Base-by-base conservation (phyloP, 2,113 vertebrate genomes). In the Eulacestoma nigropectus region DNA sequence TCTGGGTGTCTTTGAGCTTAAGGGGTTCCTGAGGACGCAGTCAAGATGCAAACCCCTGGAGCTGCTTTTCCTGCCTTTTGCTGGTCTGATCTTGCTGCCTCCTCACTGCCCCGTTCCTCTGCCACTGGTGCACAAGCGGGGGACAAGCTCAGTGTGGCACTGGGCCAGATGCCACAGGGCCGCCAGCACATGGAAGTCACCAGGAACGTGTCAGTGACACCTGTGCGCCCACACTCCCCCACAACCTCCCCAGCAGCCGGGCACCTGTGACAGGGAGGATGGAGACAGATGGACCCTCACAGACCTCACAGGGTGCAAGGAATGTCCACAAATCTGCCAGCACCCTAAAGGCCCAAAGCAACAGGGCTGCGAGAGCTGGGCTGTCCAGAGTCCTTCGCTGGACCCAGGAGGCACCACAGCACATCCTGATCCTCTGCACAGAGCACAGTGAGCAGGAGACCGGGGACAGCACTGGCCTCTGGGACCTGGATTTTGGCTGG, bases 171-270 rank as follows among this genome's bases (percentile, higher is more conserved):
- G 27, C n/a, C 67, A 49, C 3, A 3, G 44, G 70, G 57, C 47
- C 1, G 0, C 20, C 49, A 69, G 55, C 27, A 49, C 39, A 47
- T 4, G 2, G 3, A 4, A 50, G 72, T 46, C 85, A 47, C 11
- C 1, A 2, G 21, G 11, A 67, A 39, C 1, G 3, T 26, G 25
- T 10, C 4, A 35, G 44, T 77, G 79, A 57, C n/a, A 33, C 22
- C 52, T 1, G 1, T 44, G 44, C 0, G 0, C 18, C 18, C 42
- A 29, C 35, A 8, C 19, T 27, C 17, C 47, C 29, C 29, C 9
- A 39, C 32, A 50, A 4, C 25, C 30, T 29, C 15, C 55, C 35
- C 81, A 42, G 11, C 44, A 41, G 42, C 17, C 2, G 0, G 29
- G 41, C 1, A 6, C 25, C 46, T 50, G 41, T 41, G 72, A 53